These are phyloP conservation scores for Sebastes taczanowskii DNA, from an alignment of 2,797 vertebrate species.

Conservation along the genomic window DNA sequence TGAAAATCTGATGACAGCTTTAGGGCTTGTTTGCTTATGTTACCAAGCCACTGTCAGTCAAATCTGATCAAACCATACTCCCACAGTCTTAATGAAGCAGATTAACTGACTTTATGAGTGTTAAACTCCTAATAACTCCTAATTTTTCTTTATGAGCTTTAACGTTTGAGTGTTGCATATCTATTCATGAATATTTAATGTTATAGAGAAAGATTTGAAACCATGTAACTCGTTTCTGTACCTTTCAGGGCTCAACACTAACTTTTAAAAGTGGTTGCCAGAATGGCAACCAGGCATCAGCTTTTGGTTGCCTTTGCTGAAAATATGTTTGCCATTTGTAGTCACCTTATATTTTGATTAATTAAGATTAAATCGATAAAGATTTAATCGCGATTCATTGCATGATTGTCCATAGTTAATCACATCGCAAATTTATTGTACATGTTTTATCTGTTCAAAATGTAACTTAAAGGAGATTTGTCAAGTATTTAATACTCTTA, in stretches of 20 bases:
- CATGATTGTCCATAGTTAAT: too few species aligned
- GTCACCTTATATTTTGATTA: too few species aligned
- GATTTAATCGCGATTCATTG: too few species aligned
- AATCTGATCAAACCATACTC: not conserved
- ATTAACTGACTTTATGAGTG: not conserved
- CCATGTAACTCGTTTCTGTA: not conserved
- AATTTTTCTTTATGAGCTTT: not conserved
- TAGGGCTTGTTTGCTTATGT: not conserved
- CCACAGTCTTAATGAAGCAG: not conserved
- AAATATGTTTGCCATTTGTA: too few species aligned
- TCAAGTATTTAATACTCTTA: too few species aligned
- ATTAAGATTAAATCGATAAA: too few species aligned
- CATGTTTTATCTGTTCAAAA: too few species aligned
- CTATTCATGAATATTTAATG: not conserved
- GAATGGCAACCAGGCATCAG: too few species aligned
- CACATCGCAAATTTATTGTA: too few species aligned
- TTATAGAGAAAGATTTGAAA: not conserved
- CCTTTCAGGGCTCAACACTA: not conserved
- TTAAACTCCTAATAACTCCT: not conserved
- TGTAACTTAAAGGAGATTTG: too few species aligned
- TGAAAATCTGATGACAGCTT: not conserved
- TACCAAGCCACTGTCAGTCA: not conserved
- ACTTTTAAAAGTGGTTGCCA: too few species aligned
- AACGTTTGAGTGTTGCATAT: not conserved
- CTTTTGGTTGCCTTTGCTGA: too few species aligned